Percentiles rank a stretch among this genome's conserved stretches.
Evolutionary conservation across 2,797 vertebrate species (phyloP).

Genomic region (Xyrichtys novacula): DNA sequence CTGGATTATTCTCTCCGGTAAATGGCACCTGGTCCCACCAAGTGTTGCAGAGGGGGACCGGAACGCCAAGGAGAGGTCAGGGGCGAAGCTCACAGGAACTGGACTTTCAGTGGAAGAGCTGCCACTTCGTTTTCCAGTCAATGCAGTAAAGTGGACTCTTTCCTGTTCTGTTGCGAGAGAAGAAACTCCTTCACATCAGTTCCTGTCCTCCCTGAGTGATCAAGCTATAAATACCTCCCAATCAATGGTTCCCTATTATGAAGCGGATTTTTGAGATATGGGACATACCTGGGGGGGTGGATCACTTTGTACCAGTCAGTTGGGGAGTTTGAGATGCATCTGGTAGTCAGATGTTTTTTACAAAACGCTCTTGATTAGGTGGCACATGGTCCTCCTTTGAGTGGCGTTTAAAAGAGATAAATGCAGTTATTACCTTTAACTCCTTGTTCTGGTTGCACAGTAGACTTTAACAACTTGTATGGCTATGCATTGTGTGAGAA

Average conservation of each 20-base stretch:
- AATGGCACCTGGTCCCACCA: constrained; percentile 57
- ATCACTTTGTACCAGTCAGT: constrained; percentile 65
- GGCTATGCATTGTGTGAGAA: constrained; percentile 54
- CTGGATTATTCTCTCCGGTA: constrained; percentile 74
- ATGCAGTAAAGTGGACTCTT: constrained; percentile 60
- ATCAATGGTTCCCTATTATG: constrained; percentile 57
- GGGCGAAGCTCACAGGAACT: constrained; percentile 67
- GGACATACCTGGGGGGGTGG: constrained; percentile 38
- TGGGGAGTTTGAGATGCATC: constrained; percentile 47
- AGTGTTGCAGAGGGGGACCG: constrained; percentile 50
- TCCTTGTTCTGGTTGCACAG: constrained; percentile 44
- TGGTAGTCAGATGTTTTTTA: constrained; percentile 21
- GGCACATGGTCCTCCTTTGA: constrained; percentile 56
- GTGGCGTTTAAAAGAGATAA: constrained; percentile 49
- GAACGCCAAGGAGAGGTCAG: constrained; percentile 46
- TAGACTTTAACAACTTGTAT: constrained; percentile 46
- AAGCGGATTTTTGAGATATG: constrained; percentile 55
- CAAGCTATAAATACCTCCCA: constrained; percentile 64
- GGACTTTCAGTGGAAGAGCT: constrained; percentile 48
- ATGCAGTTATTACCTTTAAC: constrained; percentile 62
- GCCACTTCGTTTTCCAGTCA: constrained; percentile 40
- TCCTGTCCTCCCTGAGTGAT: constrained; percentile 72
- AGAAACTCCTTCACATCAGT: constrained; percentile 60
- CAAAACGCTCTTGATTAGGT: constrained; percentile 49
- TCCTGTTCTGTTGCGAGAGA: constrained; percentile 43